Percentiles rank a stretch among this genome's conserved stretches.
phyloP scores from a whole-genome alignment of 1,140 invertebrate genomes.

The Venturia canescens region DNA sequence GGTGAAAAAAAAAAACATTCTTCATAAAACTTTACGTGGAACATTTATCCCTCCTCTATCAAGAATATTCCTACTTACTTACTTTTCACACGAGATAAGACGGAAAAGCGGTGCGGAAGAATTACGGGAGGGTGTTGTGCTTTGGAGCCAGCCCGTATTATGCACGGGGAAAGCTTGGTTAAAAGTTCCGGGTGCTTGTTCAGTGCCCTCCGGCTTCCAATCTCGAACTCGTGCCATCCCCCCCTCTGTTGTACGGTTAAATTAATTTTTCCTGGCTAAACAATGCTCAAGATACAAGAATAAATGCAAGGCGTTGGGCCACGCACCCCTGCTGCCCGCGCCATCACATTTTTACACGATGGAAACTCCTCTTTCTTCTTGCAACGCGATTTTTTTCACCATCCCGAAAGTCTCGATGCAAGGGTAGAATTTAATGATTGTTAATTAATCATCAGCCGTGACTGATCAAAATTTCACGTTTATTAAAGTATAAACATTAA shows the following conservation, averaged over 20 bases:
- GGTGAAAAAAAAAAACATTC: no score
- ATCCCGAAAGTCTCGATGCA: background rate
- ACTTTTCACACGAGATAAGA: conserved; percentile 42
- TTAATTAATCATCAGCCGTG: background rate
- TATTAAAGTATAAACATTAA: no score
- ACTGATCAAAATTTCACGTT: no score
- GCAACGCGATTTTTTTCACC: background rate
- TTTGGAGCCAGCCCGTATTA: background rate
- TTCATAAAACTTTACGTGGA: background rate
- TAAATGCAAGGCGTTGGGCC: conserved; percentile 30
- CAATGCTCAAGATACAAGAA: conserved; percentile 43
- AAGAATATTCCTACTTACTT: background rate
- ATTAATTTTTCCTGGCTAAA: conserved; percentile 54
- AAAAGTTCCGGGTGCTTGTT: conserved; percentile 7
- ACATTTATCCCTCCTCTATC: background rate
- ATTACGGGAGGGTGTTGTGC: conserved; percentile 38
- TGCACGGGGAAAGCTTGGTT: background rate
- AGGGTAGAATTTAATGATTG: background rate
- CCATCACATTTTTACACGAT: conserved; percentile 25
- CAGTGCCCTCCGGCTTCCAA: background rate
- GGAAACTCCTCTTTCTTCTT: background rate
- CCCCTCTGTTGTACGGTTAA: conserved; percentile 18
- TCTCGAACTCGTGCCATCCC: background rate
- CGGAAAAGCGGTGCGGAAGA: conserved; percentile 37
- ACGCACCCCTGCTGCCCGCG: background rate